Evolutionary conservation across 2,888 invertebrate genomes (phyloP), one percentile per base, ranked within the genome.

Genomic region (Drosophila ezoana): DNA sequence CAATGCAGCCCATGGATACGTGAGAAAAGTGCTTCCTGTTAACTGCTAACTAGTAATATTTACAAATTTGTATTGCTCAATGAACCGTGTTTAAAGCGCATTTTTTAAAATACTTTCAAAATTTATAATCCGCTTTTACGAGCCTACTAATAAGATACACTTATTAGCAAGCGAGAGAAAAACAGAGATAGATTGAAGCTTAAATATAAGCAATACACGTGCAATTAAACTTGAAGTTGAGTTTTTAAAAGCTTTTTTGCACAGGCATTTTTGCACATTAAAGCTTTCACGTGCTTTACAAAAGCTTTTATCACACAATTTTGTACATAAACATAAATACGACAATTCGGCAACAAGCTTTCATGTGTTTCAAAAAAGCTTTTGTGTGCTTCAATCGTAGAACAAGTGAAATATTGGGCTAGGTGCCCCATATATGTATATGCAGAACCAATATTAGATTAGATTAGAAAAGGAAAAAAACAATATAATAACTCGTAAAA

Each of bases 391-490:
- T 10, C 16, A 13, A 48, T 18, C 35, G 32, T 33, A 11, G n/a
- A 61, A 37, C 16, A 28, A 14, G 33, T 51, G 18, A 37, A 37
- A 37, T 9, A 23, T 56, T 56, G 16, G 16, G 16, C 48, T 56
- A 56, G 48, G 48, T 20, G 44, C 13, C 35, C 13, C 37, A 20
- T 37, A 49, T 37, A 35, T n/a, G 10, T 49, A n/a, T n/a, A 49
- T 28, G 23, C 23, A 23, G 2, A 32, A 41, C 41, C 6, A 51
- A 49, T 16, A 48, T 32, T 10, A 63, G 63, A 63, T 38, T 13
- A 62, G 63, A 63, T 63, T 37, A 62, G 13, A 32, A 16, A 41
- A 43, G 18, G 9, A 35, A 35, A 47, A 47, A n/a, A 13, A 52
- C 16, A 32, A 52, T 32, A 40, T 13, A 51, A 6, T 14, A 32